Conservation (phyloP, 1,140 invertebrate species). For the Papilio polytes region DNA sequence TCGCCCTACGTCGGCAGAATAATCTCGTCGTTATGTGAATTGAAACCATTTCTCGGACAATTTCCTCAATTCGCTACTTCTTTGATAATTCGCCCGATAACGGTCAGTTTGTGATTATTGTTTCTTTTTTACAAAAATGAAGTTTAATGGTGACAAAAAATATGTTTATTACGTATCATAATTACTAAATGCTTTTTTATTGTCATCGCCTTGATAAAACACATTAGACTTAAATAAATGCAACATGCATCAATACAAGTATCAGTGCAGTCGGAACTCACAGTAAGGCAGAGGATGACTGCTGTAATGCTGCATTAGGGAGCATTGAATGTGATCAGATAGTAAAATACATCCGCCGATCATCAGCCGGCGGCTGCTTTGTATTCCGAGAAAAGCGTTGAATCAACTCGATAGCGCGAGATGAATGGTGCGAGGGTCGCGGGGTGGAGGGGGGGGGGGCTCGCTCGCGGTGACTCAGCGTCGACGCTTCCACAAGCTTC, state of each 20-base stretch:
- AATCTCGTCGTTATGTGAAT: constrained; percentile 2
- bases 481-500: constrained; percentile 40
- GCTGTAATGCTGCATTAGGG: no score
- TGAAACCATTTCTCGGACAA: not conserved
- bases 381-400: constrained; percentile 63
- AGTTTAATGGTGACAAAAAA: no score
- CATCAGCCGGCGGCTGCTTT: constrained; percentile 1
- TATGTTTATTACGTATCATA: no score
- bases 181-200: no score
- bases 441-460: constrained; percentile 6
- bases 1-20: not conserved
- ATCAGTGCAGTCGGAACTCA: no score
- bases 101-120: constrained; percentile 39
- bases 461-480: constrained; percentile 53
- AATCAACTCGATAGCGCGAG: constrained; percentile 57
- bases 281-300: no score
- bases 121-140: not conserved
- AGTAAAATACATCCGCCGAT: not conserved
- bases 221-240: no score
- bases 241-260: no score
- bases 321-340: not conserved
- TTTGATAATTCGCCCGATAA: constrained; percentile 10
- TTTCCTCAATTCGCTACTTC: not conserved
- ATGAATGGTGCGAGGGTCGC: constrained; percentile 61
- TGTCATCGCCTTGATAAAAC: no score